phyloP scores from a whole-genome alignment of 2,888 invertebrate species.

The Tetragnatha montana region DNA sequence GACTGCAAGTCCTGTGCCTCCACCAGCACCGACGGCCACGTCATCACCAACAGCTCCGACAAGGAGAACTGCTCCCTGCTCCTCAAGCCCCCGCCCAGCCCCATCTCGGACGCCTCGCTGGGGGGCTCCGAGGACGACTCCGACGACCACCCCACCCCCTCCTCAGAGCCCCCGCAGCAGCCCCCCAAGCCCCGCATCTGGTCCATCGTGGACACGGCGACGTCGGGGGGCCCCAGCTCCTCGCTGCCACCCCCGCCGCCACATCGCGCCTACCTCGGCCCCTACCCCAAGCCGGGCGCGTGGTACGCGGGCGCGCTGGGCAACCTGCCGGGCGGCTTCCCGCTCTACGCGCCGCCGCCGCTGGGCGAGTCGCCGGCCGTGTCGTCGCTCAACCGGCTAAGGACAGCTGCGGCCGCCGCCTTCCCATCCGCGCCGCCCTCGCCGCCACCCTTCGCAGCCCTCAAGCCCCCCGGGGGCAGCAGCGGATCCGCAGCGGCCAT shows the following conservation, averaged over 20 bases:
- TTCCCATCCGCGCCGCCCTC: constrained; percentile 63
- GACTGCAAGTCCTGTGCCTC: constrained; percentile 71
- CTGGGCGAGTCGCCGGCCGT: constrained; percentile 69
- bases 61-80: constrained; percentile 64
- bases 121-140: constrained; percentile 66
- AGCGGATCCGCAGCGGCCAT: constrained; percentile 65
- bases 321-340: constrained; percentile 57
- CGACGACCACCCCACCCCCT: constrained; percentile 47
- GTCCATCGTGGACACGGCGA: constrained; percentile 74
- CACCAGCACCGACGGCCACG: constrained; percentile 67
- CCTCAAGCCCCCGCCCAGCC: constrained; percentile 60
- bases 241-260: constrained; percentile 53
- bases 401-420: constrained; percentile 71
- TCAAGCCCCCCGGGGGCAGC: constrained; percentile 36
- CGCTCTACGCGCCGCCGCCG: constrained; percentile 48
- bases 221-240: constrained; percentile 63
- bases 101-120: constrained; percentile 67
- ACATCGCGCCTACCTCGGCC: constrained; percentile 65
- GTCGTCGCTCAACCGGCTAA: constrained; percentile 71
- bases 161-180: constrained; percentile 25
- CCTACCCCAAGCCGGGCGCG: constrained; percentile 60
- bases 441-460: constrained; percentile 58
- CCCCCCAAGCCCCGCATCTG: constrained; percentile 73
- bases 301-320: constrained; percentile 67
- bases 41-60: constrained; percentile 67